phyloP scores from a whole-genome alignment of 2,888 invertebrate species.

The Perithous albicinctus region DNA sequence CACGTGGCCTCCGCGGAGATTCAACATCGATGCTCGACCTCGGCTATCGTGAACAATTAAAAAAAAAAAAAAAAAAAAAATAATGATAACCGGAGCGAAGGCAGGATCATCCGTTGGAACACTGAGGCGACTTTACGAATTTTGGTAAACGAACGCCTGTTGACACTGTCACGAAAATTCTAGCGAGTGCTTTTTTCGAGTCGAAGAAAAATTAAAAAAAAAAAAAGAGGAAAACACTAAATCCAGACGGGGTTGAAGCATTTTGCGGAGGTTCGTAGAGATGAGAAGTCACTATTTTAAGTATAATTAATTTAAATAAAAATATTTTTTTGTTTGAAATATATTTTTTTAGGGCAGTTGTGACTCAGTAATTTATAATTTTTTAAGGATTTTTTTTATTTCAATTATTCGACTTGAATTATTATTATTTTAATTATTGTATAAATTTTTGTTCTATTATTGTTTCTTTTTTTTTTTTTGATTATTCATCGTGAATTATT shows the following conservation, averaged over 20 bases:
- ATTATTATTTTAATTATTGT: too few relatives aligned
- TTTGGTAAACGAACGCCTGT: background rate
- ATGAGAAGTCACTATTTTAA: too few relatives aligned
- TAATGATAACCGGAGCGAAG: constrained; percentile 45
- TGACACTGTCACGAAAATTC: background rate
- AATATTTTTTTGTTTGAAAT: background rate
- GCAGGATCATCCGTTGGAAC: constrained; percentile 55
- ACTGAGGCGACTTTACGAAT: constrained; percentile 18
- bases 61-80: too few relatives aligned
- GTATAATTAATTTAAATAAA: too few relatives aligned
- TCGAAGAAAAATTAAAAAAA: background rate
- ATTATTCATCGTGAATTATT: too few relatives aligned
- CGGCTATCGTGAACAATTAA: constrained; percentile 73
- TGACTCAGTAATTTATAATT: too few relatives aligned
- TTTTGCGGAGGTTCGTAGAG: background rate
- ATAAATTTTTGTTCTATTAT: too few relatives aligned
- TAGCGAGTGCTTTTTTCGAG: background rate
- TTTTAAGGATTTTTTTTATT: too few relatives aligned
- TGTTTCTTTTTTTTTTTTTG: too few relatives aligned
- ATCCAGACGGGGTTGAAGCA: background rate
- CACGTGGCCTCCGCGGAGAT: constrained; percentile 80
- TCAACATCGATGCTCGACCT: constrained; percentile 79
- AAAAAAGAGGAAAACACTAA: too few relatives aligned
- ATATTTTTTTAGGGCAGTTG: background rate
- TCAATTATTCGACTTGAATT: too few relatives aligned